Evolutionary conservation across 2,888 invertebrate species (phyloP).

Genomic region (Xestobium rufovillosum): DNA sequence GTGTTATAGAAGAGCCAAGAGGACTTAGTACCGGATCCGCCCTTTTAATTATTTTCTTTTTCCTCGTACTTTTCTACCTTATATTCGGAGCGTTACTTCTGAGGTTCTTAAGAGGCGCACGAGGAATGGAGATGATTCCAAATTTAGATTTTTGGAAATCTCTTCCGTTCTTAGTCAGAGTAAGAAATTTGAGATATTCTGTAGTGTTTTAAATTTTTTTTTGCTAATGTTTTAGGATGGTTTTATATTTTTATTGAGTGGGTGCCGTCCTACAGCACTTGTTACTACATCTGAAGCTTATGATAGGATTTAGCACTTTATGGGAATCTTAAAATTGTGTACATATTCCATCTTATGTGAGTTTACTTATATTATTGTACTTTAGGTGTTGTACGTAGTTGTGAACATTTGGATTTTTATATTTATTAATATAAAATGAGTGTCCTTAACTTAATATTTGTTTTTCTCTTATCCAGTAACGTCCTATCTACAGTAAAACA

Average conservation of each 20-base stretch:
- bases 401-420: too few relatives aligned
- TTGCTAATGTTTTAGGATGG: constrained; percentile 64
- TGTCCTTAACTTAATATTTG: too few relatives aligned
- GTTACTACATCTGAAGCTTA: constrained; percentile 43
- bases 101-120: constrained; percentile 62
- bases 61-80: constrained; percentile 52
- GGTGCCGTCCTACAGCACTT: constrained; percentile 47
- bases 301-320: constrained; percentile 45
- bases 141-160: constrained; percentile 67
- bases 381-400: too few relatives aligned
- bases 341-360: too few relatives aligned
- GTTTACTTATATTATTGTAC: too few relatives aligned
- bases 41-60: constrained; percentile 56
- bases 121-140: constrained; percentile 65
- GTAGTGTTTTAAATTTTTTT: constrained; percentile 16
- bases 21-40: constrained; percentile 56
- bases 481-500: too few relatives aligned
- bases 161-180: constrained; percentile 60
- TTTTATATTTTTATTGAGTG: constrained; percentile 51
- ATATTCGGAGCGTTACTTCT: constrained; percentile 58
- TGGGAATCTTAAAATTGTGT: too few relatives aligned
- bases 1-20: constrained; percentile 41
- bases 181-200: constrained; percentile 38
- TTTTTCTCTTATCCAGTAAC: too few relatives aligned
- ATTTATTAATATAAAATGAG: too few relatives aligned